These are phyloP conservation scores for Cyphomyrus discorhynchus DNA, from an alignment of 2,113 vertebrate species.

Conservation along the genomic window DNA sequence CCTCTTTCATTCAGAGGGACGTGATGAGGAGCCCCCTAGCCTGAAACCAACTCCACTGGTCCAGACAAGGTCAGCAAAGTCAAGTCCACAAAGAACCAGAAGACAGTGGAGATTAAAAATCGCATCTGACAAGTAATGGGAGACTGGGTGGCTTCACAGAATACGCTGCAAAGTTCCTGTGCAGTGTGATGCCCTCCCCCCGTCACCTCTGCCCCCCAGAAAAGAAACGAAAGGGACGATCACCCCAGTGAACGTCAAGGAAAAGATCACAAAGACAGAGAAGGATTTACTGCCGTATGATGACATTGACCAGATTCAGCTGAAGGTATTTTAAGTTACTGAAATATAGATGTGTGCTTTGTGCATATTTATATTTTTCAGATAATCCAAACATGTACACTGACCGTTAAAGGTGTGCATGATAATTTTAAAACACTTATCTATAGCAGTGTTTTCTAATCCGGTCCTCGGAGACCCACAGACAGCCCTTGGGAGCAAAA, in stretches of 20 bases:
- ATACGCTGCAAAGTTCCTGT: too few relatives aligned
- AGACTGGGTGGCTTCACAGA: not conserved
- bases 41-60: not conserved
- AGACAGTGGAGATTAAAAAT: conserved; percentile 8
- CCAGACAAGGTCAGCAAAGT: not conserved
- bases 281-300: too few relatives aligned
- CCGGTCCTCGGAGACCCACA: too few relatives aligned
- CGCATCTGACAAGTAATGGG: not conserved
- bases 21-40: not conserved
- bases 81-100: conserved; percentile 5
- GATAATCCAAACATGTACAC: not conserved
- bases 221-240: too few relatives aligned
- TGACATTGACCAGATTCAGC: too few relatives aligned
- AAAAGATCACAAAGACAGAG: too few relatives aligned
- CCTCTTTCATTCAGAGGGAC: not conserved
- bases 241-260: too few relatives aligned
- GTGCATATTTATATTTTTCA: not conserved
- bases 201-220: not conserved
- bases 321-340: too few relatives aligned
- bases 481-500: too few relatives aligned
- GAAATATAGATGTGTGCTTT: not conserved
- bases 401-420: not conserved
- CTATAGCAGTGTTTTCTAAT: not conserved
- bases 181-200: too few relatives aligned
- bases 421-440: not conserved